Evolutionary conservation across 2,113 vertebrate genomes (phyloP).

Genomic region (Apaloderma vittatum): DNA sequence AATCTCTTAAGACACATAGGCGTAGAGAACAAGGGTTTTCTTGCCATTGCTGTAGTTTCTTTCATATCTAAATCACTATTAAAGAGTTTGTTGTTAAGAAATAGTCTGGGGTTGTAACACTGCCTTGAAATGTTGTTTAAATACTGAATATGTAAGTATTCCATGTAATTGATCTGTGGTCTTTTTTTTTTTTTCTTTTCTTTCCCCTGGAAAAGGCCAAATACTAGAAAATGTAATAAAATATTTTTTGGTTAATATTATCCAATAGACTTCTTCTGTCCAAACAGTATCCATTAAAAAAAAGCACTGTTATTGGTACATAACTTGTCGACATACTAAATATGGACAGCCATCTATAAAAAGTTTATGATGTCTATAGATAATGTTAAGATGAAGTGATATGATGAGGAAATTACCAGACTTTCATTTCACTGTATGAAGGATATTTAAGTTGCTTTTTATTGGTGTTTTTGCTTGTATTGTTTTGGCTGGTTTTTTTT

Average conservation of each 20-base stretch:
- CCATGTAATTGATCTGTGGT: neutral
- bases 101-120: neutral
- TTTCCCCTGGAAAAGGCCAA: neutral
- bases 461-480: neutral
- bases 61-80: neutral
- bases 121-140: neutral
- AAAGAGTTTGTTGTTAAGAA: neutral
- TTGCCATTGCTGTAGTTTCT: neutral
- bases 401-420: neutral
- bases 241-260: neutral
- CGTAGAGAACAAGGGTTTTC: rapidly evolving
- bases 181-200: too few relatives aligned
- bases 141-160: neutral
- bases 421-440: neutral
- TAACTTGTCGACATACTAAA: neutral
- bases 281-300: neutral
- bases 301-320: neutral
- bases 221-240: neutral
- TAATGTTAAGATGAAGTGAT: neutral
- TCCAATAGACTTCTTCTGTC: neutral
- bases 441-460: neutral
- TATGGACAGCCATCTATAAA: neutral
- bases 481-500: neutral
- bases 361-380: neutral
- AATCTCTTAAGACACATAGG: neutral